phyloP scores from a whole-genome alignment of 2,888 invertebrate genomes.

The Nomada hirtipes region DNA sequence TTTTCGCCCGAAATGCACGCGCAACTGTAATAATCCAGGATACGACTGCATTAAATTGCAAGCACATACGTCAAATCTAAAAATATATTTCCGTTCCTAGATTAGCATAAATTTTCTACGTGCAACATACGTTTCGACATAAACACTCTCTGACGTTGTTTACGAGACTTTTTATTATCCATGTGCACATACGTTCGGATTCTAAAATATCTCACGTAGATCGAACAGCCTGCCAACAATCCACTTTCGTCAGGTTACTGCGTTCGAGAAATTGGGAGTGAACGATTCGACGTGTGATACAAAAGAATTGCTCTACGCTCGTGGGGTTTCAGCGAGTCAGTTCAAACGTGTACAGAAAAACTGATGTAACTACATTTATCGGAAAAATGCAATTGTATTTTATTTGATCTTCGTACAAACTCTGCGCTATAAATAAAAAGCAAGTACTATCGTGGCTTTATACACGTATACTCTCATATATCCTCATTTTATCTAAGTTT shows the following conservation, averaged over 20 bases:
- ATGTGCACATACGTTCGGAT: not conserved
- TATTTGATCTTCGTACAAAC: too few species aligned
- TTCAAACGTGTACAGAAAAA: not conserved
- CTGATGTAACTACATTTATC: not conserved
- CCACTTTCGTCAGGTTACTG: constrained; percentile 10
- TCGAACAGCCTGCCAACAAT: constrained; percentile 26
- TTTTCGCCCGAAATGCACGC: too few species aligned
- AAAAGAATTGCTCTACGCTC: not conserved
- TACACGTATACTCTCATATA: too few species aligned
- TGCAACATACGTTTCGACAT: not conserved
- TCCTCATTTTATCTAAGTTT: too few species aligned
- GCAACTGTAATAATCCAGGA: too few species aligned
- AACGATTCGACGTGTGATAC: not conserved
- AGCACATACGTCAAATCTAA: not conserved
- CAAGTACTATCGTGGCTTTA: too few species aligned
- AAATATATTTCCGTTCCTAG: too few species aligned
- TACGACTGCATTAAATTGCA: not conserved
- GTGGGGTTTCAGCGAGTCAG: not conserved
- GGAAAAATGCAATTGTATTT: too few species aligned
- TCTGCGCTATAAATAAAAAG: too few species aligned
- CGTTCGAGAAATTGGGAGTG: constrained; percentile 11
- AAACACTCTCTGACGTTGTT: not conserved
- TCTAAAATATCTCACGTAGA: constrained; percentile 24
- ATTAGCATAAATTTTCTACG: too few species aligned
- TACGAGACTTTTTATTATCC: not conserved